Evolutionary conservation across 2,113 vertebrate genomes (phyloP).

Genomic region (Labeo catla): DNA sequence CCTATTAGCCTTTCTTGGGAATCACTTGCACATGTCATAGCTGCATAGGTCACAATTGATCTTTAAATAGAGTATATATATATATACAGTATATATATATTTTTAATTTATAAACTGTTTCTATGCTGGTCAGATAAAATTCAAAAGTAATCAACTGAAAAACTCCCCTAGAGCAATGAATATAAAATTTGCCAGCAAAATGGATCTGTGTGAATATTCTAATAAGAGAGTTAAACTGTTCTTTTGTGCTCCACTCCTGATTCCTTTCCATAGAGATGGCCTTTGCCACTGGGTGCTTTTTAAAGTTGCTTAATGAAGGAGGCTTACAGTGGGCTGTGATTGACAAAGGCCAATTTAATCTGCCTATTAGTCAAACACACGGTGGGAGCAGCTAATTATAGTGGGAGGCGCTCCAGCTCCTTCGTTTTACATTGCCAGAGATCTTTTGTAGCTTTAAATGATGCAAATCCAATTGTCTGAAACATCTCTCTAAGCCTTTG

Average conservation of each 20-base stretch:
- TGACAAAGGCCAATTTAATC: slow-evolving; percentile 53
- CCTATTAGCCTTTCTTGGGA: not conserved
- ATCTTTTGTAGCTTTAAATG: slow-evolving; percentile 45
- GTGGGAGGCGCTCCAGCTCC: slow-evolving; percentile 44
- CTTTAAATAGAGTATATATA: too few species aligned
- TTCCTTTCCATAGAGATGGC: slow-evolving; percentile 40
- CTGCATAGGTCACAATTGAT: too few species aligned
- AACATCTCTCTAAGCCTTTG: slow-evolving; percentile 12
- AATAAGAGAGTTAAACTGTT: slow-evolving; percentile 16
- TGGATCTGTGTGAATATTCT: slow-evolving; percentile 22
- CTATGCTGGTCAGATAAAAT: not conserved
- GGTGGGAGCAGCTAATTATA: slow-evolving; percentile 53
- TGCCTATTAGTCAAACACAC: slow-evolving; percentile 57
- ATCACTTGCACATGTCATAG: not conserved
- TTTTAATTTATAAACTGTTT: not conserved
- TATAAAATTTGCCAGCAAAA: slow-evolving; percentile 3
- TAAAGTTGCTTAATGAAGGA: slow-evolving; percentile 52
- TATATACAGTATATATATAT: too few species aligned
- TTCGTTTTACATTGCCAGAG: slow-evolving; percentile 40
- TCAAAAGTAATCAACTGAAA: slow-evolving; percentile 18
- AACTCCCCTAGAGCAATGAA: not conserved
- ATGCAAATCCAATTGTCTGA: slow-evolving; percentile 40
- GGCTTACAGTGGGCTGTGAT: slow-evolving; percentile 35
- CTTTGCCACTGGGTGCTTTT: slow-evolving; percentile 53
- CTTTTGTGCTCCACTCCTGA: slow-evolving; percentile 17